Base-by-base conservation (phyloP, 2,113 vertebrate genomes). In the Murina feae region DNA sequence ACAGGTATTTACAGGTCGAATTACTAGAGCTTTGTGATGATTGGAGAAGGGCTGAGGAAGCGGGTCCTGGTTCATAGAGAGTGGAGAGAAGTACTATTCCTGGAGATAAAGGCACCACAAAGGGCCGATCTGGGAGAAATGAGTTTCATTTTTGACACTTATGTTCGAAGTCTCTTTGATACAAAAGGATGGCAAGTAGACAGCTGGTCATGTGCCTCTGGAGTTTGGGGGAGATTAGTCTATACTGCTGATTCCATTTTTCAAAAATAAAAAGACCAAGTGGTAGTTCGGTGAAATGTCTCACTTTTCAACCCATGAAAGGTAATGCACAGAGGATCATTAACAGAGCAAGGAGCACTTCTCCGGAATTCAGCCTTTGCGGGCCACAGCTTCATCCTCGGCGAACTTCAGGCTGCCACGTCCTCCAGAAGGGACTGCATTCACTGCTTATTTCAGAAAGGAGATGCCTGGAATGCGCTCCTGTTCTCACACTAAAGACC, bases 251-350 rank as follows among this genome's bases (percentile, higher is more conserved):
- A 89, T 58, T 58, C 47, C 28, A 39, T 86, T 69, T 32, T 14
- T 28, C 63, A 21, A 14, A 4, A 39, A 82, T 17, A 17, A 66
- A 37, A 71, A 39, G 17, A 17, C 9, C 49, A 68, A 44, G 9
- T 49, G 17, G 28, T 28, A 44, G 2, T 82, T 76, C 74, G 32
- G 53, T 25, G 39, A 76, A 78, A 37, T 49, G 4, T 42, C 82
- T 88, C 60, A 85, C 47, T 91, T 82, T 88, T 58, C 32, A 80
- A 32, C 39, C 25, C 3, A 28, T 53, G n/a, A 44, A 49, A 82
- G 14, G 10, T 39, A 7, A 85, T 71, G 16, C 20, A 35, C 25
- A 35, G 23, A 75, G 14, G 5, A 51, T 6, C 2, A 1, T 23
- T 37, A 37, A 28, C 23, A 58, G 14, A 75, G 13, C 28, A 51